Percentiles rank a stretch among this genome's conserved stretches.
These are phyloP conservation scores for Arrhopalites spinosus DNA, from an alignment of 2,888 invertebrate genomes.

Conservation along the genomic window DNA sequence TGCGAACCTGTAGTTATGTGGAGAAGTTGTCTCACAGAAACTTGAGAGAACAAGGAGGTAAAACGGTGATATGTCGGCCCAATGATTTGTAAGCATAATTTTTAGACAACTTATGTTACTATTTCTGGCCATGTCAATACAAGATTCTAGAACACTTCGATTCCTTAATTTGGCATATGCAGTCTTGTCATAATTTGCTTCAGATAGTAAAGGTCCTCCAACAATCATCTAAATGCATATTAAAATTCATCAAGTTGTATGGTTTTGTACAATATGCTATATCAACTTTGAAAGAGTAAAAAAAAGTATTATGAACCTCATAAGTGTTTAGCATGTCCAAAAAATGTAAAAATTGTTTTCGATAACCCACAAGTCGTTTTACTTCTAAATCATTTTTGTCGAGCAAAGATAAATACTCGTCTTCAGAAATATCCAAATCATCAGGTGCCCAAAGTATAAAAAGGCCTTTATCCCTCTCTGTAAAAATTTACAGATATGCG, in stretches of 20 bases:
- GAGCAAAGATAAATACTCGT: conserved; percentile 58
- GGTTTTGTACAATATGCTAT: not conserved
- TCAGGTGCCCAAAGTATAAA: conserved; percentile 55
- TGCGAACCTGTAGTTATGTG: conserved; percentile 66
- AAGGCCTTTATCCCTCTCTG: conserved; percentile 52
- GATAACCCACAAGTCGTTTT: conserved; percentile 69
- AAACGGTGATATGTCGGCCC: conserved; percentile 65
- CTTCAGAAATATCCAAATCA: conserved; percentile 51
- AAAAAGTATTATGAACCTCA: conserved; percentile 63
- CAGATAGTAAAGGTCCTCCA: conserved; percentile 63
- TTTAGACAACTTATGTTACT: conserved; percentile 70
- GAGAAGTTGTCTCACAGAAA: conserved; percentile 74
- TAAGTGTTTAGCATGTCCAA: conserved; percentile 73
- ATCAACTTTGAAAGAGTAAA: not conserved
- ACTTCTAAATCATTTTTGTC: conserved; percentile 66
- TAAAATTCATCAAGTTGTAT: no score
- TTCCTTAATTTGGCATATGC: conserved; percentile 73
- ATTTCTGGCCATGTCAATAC: conserved; percentile 71
- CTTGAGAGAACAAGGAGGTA: conserved; percentile 69
- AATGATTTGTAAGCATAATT: conserved; percentile 71
- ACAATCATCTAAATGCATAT: conserved; percentile 63
- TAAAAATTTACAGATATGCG: conserved; percentile 2
- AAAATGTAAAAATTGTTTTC: conserved; percentile 72
- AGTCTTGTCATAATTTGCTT: conserved; percentile 68
- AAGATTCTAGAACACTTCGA: conserved; percentile 68